Evolutionary conservation across 1,140 invertebrate species (phyloP).

Genomic region (Lepeophtheirus salmonis): DNA sequence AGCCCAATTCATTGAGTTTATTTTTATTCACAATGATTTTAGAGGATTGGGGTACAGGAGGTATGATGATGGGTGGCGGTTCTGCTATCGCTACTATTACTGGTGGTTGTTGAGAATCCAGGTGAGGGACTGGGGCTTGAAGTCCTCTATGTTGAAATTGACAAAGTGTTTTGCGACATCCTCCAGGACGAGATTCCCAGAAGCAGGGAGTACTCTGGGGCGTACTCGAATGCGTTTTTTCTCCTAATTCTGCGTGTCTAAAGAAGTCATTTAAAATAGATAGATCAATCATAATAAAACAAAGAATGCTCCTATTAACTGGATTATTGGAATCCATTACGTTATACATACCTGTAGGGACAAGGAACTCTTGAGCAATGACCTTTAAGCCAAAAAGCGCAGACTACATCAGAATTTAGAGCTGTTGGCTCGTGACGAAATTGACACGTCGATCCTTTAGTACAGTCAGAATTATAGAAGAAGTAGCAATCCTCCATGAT

Average conservation of each 20-base stretch:
- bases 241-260: constrained; percentile 1
- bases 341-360: background rate
- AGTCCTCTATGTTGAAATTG: background rate
- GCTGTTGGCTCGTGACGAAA: constrained; percentile 6
- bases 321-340: background rate
- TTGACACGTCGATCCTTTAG: background rate
- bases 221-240: background rate
- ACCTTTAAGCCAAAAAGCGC: constrained; percentile 2
- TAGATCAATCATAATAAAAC: background rate
- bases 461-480: background rate
- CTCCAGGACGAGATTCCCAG: background rate
- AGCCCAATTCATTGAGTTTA: background rate
- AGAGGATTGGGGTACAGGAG: background rate
- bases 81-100: too few relatives aligned
- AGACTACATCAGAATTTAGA: constrained; percentile 8
- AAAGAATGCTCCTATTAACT: background rate
- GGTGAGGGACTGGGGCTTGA: background rate
- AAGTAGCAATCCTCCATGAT: constrained; percentile 7
- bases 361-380: background rate
- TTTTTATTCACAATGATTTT: background rate
- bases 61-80: background rate
- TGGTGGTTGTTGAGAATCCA: too few relatives aligned
- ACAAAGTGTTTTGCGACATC: background rate
- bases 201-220: constrained; percentile 5
- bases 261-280: background rate